A percentile compares a stretch with the other conserved stretches of the same genome.
phyloP scores from a whole-genome alignment of 1,140 invertebrate species.

The Calliopsis andreniformis region DNA sequence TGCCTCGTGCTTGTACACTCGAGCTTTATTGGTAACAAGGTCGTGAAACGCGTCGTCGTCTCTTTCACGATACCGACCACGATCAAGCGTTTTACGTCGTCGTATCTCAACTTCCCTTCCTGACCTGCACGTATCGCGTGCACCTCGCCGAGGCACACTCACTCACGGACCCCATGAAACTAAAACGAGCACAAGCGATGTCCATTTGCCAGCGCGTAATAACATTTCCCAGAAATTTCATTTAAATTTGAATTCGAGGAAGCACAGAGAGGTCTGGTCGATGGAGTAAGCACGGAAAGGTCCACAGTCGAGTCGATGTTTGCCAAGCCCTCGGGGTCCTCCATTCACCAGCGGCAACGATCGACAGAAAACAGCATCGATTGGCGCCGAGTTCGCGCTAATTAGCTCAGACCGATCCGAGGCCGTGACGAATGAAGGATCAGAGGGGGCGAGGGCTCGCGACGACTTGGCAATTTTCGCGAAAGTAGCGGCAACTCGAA shows the following conservation, averaged over 20 bases:
- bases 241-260: not conserved
- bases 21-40: slow-evolving; percentile 42
- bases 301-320: too few species aligned
- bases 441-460: not conserved
- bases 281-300: too few species aligned
- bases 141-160: slow-evolving; percentile 2
- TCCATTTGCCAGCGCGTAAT: not conserved
- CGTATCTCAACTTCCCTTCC: not conserved
- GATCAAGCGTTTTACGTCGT: not conserved
- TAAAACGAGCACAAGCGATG: not conserved
- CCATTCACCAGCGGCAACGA: too few species aligned
- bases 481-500: slow-evolving; percentile 30
- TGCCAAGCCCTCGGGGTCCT: not conserved
- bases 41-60: slow-evolving; percentile 29
- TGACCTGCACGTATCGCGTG: slow-evolving; percentile 10
- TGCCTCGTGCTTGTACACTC: slow-evolving; percentile 8
- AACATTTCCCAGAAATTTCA: too few species aligned
- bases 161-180: not conserved
- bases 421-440: not conserved
- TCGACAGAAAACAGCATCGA: not conserved
- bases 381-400: not conserved
- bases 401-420: slow-evolving; percentile 23
- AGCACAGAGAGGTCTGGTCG: not conserved
- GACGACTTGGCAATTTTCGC: slow-evolving; percentile 53
- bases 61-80: slow-evolving; percentile 8